Conservation (phyloP, 2,888 invertebrate species). For the Heliothis peltigera region DNA sequence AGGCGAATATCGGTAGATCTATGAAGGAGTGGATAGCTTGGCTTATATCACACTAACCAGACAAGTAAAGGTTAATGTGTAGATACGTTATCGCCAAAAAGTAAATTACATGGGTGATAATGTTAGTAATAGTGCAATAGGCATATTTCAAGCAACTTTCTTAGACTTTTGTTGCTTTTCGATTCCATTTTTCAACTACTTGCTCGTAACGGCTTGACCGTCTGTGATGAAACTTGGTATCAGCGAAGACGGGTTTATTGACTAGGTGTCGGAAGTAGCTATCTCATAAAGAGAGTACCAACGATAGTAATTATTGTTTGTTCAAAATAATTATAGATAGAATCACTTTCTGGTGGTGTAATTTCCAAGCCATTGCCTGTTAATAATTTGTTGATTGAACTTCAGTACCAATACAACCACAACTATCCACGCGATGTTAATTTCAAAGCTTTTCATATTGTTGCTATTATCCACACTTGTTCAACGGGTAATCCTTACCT, state of each 20-base stretch:
- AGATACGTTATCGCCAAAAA: slow-evolving; percentile 13
- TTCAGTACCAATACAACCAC: slow-evolving; percentile 15
- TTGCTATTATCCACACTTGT: not conserved
- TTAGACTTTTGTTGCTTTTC: not conserved
- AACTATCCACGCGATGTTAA: slow-evolving; percentile 16
- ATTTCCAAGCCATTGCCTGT: slow-evolving; percentile 4
- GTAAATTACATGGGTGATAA: slow-evolving; percentile 13
- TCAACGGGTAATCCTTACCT: not conserved
- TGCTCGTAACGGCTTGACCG: no score
- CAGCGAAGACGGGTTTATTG: no score
- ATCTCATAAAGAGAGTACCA: no score
- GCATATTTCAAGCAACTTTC: not conserved
- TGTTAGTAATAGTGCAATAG: not conserved
- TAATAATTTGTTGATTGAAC: slow-evolving; percentile 24
- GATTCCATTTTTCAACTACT: no score
- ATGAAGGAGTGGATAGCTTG: slow-evolving; percentile 12
- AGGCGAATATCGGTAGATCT: slow-evolving; percentile 7
- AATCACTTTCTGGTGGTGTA: not conserved
- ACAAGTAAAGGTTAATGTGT: slow-evolving; percentile 31
- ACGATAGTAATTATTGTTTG: not conserved
- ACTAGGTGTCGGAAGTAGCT: not conserved
- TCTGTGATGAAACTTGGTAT: no score
- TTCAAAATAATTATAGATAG: not conserved
- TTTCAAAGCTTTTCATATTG: not conserved
- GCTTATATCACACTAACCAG: slow-evolving; percentile 19